phyloP scores from a whole-genome alignment of 2,888 invertebrate genomes.

The Acanthoscelides obtectus region DNA sequence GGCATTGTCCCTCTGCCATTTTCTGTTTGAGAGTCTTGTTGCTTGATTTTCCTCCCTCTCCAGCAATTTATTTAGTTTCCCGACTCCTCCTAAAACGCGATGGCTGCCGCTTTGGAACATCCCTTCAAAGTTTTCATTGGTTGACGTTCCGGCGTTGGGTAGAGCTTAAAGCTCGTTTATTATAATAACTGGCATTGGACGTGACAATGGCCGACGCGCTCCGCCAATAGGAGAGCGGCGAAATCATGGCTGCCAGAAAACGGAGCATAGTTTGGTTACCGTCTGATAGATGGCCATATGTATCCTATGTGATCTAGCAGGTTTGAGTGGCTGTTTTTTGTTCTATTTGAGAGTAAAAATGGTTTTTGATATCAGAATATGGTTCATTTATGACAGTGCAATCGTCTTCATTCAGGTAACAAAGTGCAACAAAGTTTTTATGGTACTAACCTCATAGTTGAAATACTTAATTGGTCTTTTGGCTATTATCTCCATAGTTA shows the following conservation, averaged over 20 bases:
- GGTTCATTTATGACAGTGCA: not conserved
- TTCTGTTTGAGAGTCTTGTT: slow-evolving; percentile 18
- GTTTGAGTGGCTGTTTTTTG: not conserved
- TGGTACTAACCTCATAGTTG: too few species aligned
- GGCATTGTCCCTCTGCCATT: slow-evolving; percentile 27
- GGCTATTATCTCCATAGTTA: too few species aligned
- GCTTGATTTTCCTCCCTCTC: slow-evolving; percentile 12
- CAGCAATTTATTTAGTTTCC: slow-evolving; percentile 25
- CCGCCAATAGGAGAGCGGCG: slow-evolving; percentile 45
- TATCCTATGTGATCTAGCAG: slow-evolving; percentile 2
- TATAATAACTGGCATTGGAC: slow-evolving; percentile 41
- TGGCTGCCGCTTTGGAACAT: slow-evolving; percentile 37
- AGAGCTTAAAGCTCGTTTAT: slow-evolving; percentile 39
- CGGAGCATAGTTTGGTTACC: slow-evolving; percentile 21
- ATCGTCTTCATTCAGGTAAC: not conserved
- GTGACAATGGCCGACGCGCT: slow-evolving; percentile 49
- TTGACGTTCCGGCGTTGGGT: slow-evolving; percentile 34
- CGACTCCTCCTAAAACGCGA: slow-evolving; percentile 42
- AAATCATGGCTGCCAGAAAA: slow-evolving; percentile 31
- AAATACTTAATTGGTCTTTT: too few species aligned
- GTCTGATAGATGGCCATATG: slow-evolving; percentile 34
- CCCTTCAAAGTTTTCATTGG: slow-evolving; percentile 36
- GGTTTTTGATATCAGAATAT: not conserved
- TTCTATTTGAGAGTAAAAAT: not conserved
- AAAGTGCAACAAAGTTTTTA: not conserved